These are phyloP conservation scores for Hydrolagus colliei DNA, from an alignment of 2,797 vertebrate species.

Conservation along the genomic window DNA sequence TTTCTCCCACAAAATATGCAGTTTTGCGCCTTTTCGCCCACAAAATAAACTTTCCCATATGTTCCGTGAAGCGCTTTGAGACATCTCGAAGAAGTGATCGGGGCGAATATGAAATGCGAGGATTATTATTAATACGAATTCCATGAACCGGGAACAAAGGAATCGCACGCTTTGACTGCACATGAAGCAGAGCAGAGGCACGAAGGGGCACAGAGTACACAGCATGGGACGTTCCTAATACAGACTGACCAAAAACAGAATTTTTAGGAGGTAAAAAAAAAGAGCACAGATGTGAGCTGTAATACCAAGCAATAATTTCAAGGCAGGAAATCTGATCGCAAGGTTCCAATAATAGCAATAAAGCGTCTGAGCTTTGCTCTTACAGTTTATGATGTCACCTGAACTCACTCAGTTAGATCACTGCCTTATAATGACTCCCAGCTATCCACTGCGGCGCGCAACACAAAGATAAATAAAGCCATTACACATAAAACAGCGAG, in stretches of 20 bases:
- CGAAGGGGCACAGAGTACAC: no score
- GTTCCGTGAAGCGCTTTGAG: no score
- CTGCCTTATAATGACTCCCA: slow-evolving; percentile 14
- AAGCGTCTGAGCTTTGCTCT: slow-evolving; percentile 11
- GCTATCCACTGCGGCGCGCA: slow-evolving; percentile 12
- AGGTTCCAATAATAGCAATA: slow-evolving; percentile 21
- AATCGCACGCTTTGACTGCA: no score
- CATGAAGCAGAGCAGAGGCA: no score
- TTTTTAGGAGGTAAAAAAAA: not conserved
- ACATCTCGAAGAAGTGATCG: no score
- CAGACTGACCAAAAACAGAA: slow-evolving; percentile 3
- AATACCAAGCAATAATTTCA: slow-evolving; percentile 7
- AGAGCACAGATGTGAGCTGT: slow-evolving; percentile 22
- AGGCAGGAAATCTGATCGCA: slow-evolving; percentile 9
- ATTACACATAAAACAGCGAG: slow-evolving; percentile 7
- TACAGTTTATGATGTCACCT: slow-evolving; percentile 24
- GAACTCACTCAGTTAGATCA: slow-evolving; percentile 16
- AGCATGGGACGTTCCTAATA: no score
- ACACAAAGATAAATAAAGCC: slow-evolving; percentile 19
- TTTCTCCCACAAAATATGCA: no score
- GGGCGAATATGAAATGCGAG: no score
- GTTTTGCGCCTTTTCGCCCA: no score
- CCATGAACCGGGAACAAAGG: no score
- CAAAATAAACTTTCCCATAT: no score
- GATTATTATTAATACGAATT: no score